phyloP scores from a whole-genome alignment of 2,113 vertebrate genomes.

The Corydoras sp. region DNA sequence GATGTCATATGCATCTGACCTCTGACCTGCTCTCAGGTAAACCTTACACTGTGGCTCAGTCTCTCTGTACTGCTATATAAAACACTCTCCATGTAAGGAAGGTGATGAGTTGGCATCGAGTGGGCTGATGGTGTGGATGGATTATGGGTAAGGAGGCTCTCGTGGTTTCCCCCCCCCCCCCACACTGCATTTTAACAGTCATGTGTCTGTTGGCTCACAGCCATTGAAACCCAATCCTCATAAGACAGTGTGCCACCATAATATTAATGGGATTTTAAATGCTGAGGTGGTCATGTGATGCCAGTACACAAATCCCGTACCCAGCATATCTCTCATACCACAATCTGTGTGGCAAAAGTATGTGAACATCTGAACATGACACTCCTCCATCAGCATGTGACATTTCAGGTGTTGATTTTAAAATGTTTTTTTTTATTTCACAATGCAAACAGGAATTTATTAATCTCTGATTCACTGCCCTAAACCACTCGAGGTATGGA shows the following conservation, averaged over 20 bases:
- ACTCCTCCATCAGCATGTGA: too few species aligned
- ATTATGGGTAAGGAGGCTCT: conserved; percentile 37
- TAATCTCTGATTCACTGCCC: too few species aligned
- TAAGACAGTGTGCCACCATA: conserved; percentile 73
- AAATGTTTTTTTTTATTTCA: too few species aligned
- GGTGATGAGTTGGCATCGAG: neutral
- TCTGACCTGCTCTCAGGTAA: neutral
- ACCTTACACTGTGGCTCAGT: neutral
- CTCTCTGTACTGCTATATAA: neutral
- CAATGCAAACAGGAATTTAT: too few species aligned
- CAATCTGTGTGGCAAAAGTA: neutral
- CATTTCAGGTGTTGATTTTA: too few species aligned
- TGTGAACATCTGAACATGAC: neutral
- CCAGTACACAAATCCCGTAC: neutral
- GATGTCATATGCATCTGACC: neutral
- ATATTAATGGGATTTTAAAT: conserved; percentile 75
- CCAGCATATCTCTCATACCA: neutral
- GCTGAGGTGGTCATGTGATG: neutral
- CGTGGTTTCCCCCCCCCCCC: conserved; percentile 44
- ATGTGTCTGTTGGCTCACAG: conserved; percentile 67
- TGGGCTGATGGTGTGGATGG: neutral
- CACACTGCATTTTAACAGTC: conserved; percentile 59
- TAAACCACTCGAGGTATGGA: too few species aligned
- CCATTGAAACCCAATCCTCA: conserved; percentile 70
- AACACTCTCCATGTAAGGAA: neutral